These are phyloP conservation scores for Anser cygnoides DNA, from an alignment of 2,113 vertebrate species.

Conservation along the genomic window DNA sequence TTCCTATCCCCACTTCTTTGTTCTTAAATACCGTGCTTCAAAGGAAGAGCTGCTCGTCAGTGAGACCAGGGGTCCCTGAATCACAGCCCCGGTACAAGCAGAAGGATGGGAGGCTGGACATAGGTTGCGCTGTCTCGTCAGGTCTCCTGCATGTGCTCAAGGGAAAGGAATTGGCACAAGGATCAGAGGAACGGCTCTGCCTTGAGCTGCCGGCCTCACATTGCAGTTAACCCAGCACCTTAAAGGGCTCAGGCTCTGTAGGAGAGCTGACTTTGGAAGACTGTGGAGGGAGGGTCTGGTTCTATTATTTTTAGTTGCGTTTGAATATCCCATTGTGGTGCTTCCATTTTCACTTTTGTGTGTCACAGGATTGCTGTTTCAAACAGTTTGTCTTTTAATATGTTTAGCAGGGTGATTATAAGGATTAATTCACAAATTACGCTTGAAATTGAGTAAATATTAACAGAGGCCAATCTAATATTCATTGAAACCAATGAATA, in stretches of 20 bases:
- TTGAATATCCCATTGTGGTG: not conserved
- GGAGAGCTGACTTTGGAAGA: not conserved
- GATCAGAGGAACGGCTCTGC: not conserved
- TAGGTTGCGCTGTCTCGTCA: accelerated
- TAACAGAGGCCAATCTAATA: not conserved
- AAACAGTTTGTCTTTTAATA: not conserved
- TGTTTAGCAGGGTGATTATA: not conserved
- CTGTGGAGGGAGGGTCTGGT: not conserved
- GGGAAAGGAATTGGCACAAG: not conserved
- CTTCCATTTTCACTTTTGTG: not conserved
- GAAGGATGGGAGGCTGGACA: not conserved
- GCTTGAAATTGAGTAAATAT: not conserved
- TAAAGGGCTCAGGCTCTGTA: not conserved
- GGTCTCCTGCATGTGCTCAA: accelerated
- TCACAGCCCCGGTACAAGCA: accelerated
- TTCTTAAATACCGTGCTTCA: not conserved
- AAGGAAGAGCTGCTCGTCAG: not conserved
- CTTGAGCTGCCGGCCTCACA: not conserved
- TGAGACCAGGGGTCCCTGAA: not conserved
- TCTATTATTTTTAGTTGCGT: not conserved
- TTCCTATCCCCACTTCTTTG: not conserved
- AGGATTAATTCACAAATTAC: not conserved
- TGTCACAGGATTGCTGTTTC: not conserved
- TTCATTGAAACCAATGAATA: not conserved
- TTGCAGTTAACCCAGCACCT: not conserved